Conservation (phyloP, 2,797 vertebrate genomes). For the Eupleurogrammus muticus region DNA sequence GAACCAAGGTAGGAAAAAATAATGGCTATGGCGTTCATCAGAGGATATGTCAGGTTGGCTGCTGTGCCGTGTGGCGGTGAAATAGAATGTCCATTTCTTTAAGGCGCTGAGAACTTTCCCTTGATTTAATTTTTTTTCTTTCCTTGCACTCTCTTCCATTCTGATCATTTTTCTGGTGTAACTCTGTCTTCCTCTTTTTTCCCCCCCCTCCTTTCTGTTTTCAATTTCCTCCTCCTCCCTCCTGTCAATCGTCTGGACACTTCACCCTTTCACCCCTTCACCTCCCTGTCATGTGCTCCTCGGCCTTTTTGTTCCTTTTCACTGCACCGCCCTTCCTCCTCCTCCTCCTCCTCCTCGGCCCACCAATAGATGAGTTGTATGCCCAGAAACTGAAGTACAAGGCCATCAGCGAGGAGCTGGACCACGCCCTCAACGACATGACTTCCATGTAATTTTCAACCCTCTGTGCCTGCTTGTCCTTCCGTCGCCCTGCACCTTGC, state of each 20-base stretch:
- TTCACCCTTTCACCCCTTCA: constrained; percentile 59
- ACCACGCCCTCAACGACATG: constrained; percentile 99
- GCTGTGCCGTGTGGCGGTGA: neutral
- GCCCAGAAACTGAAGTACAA: constrained; percentile 99
- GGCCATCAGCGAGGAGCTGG: constrained; percentile 99
- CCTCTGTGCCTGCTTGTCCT: constrained; percentile 67
- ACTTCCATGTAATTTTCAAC: constrained; percentile 97
- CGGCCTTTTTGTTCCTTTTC: constrained; percentile 55
- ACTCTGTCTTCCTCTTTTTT: constrained; percentile 57
- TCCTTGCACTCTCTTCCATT: constrained; percentile 40
- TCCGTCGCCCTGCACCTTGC: constrained; percentile 43
- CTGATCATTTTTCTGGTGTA: constrained; percentile 67
- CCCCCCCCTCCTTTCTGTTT: constrained; percentile 27
- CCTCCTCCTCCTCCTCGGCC: constrained; percentile 50
- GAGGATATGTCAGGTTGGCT: neutral
- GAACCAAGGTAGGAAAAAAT: constrained; percentile 10
- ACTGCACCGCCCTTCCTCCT: constrained; percentile 39
- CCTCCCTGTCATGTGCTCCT: constrained; percentile 56
- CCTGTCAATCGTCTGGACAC: constrained; percentile 63
- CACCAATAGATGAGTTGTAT: constrained; percentile 95
- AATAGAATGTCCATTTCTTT: constrained; percentile 23
- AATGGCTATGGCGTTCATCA: constrained; percentile 18
- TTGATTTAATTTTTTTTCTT: constrained; percentile 3
- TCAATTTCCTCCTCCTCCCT: constrained; percentile 37
- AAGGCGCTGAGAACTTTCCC: constrained; percentile 27